Conservation (phyloP, 2,113 vertebrate genomes). For the Mustela lutreola region DNA sequence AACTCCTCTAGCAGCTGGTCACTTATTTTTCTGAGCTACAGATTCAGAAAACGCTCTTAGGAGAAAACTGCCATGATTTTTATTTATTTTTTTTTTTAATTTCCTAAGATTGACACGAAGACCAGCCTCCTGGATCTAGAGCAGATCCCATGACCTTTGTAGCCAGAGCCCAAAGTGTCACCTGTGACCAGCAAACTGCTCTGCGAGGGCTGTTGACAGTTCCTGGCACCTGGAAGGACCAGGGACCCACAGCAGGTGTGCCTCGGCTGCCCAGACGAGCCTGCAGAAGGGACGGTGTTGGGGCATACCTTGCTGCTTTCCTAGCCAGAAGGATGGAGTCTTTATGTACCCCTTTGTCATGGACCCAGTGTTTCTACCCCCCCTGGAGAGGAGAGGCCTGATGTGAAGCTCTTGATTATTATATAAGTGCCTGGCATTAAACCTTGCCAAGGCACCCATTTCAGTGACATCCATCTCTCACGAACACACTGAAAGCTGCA, state of each 20-base stretch:
- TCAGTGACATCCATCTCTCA: not conserved
- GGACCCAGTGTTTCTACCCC: not conserved
- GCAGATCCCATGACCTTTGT: accelerated
- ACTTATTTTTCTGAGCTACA: not conserved
- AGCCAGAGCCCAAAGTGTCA: not conserved
- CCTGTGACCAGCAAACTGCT: not conserved
- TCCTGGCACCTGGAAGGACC: not conserved
- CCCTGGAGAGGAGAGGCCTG: not conserved
- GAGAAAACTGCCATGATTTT: too few species aligned
- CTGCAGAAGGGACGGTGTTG: not conserved
- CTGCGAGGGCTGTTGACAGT: accelerated
- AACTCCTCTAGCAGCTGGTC: not conserved
- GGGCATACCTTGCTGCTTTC: accelerated
- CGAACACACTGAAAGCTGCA: accelerated
- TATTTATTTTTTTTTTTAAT: not conserved
- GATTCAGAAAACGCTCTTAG: not conserved
- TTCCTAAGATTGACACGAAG: not conserved
- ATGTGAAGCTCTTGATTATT: not conserved
- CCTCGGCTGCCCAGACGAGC: not conserved
- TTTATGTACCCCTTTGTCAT: not conserved
- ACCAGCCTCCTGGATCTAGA: not conserved
- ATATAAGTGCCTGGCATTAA: too few species aligned
- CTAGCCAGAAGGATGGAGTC: too few species aligned
- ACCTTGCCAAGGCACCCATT: not conserved
- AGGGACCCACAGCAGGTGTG: not conserved